Base-by-base conservation (phyloP, 2,113 vertebrate genomes). In the Girardinichthys multiradiatus region DNA sequence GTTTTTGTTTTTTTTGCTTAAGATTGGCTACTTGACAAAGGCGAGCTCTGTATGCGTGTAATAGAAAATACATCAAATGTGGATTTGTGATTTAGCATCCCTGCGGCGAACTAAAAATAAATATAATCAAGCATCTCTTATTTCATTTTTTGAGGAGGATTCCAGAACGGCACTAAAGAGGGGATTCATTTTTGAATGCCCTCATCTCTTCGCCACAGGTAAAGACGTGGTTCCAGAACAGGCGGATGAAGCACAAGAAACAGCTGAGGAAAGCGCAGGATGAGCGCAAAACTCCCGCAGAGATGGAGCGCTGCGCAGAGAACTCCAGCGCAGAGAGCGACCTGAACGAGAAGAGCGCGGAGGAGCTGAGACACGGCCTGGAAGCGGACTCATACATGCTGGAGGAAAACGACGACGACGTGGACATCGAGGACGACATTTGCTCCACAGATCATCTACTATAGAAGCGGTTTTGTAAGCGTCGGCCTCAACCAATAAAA, bases 201-300 rank as follows among this genome's bases (percentile, higher is more conserved):
- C 28, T 19, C 15, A 54, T 51, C 17, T 63, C 2, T 45, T 1
- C 8, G 29, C 13, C 27, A 0, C 89, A 98, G 97, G 97, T 98
- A 29, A 98, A 98, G 80, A 98, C 97, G 29, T 98, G 97, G 97
- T 98, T 97, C 69, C 96, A 98, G 91, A 98, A 98, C 88, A 90
- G 97, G 54, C 91, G 97, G 72, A 98, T 98, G 97, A 98, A 98
- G 89, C 96, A 97, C 85, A 99, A 99, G 94, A 99, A 99, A 72
- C 97, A 98, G 89, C 90, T 98, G 90, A 75, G 97, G 80, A 99
- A 98, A 79, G 95, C 91, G n/a, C 97, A 98, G 81, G 98, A 99
- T 35, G 98, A 97, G 28, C 92, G 95, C 68, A 98, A 98, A 83
- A 90, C 71, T 0, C 85, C 94, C 0, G 92, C 90, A 0, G 94